Percentiles rank a stretch among this genome's conserved stretches.
phyloP scores from a whole-genome alignment of 2,113 vertebrate genomes.

The Cyprinus carpio region DNA sequence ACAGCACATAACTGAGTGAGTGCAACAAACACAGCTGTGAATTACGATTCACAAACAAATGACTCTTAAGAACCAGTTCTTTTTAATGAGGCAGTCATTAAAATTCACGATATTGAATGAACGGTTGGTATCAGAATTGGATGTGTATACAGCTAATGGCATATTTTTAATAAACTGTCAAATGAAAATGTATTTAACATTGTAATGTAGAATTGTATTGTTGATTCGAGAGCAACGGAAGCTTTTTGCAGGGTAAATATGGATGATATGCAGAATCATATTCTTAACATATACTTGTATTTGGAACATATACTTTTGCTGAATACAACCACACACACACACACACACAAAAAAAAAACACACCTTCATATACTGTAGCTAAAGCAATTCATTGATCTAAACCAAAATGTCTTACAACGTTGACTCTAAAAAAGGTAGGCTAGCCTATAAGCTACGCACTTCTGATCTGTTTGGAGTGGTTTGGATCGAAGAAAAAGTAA shows the following conservation, averaged over 20 bases:
- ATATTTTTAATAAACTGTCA: not conserved
- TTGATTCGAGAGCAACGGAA: not conserved
- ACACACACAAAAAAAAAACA: no score
- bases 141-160: not conserved
- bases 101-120: not conserved
- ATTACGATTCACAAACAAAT: not conserved
- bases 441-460: not conserved
- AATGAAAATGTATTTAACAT: no score
- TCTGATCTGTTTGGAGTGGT: not conserved
- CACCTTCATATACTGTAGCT: no score
- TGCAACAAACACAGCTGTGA: not conserved
- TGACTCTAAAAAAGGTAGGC: not conserved
- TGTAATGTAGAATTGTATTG: not conserved
- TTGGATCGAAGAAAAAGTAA: not conserved
- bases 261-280: not conserved
- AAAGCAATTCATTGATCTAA: not conserved
- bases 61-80: not conserved
- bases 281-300: not conserved
- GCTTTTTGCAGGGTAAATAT: not conserved
- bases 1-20: not conserved
- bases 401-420: not conserved
- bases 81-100: not conserved
- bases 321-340: not conserved
- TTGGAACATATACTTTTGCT: not conserved
- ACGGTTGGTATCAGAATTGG: not conserved